These are phyloP conservation scores for Urocynchramus pylzowi DNA, from an alignment of 2,113 vertebrate species.

Conservation along the genomic window DNA sequence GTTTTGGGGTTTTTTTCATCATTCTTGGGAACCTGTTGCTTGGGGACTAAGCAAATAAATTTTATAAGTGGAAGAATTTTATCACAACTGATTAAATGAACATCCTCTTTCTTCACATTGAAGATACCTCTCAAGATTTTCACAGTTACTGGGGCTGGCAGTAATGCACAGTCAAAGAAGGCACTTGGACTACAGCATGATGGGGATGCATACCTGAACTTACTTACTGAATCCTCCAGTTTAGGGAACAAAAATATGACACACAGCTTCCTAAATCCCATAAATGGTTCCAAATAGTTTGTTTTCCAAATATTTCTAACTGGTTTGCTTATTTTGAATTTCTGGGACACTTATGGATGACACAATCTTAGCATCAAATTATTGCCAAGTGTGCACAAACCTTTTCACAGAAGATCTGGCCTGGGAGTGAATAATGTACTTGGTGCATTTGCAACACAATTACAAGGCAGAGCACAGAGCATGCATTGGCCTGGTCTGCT, in stretches of 20 bases:
- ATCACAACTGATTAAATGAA: background rate
- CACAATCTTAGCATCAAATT: background rate
- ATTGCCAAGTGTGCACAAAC: slow-evolving; percentile 1
- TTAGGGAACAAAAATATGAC: background rate
- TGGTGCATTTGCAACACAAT: slow-evolving; percentile 31
- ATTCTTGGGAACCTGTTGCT: background rate
- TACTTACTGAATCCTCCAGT: background rate
- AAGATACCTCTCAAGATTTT: background rate
- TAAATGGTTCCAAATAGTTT: background rate
- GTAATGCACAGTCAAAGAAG: background rate
- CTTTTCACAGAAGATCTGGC: background rate
- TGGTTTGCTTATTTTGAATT: slow-evolving; percentile 9
- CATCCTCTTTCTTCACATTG: background rate
- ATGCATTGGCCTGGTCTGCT: background rate
- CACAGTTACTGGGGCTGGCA: background rate
- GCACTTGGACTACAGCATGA: background rate
- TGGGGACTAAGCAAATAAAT: background rate
- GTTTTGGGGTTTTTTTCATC: too few species aligned
- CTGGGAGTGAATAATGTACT: background rate
- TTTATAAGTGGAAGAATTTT: background rate
- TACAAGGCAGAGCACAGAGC: background rate
- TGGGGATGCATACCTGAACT: background rate
- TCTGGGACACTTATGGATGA: background rate
- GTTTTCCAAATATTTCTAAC: background rate
- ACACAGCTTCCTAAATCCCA: background rate